Conservation (phyloP, 2,888 invertebrate species). For the Digitonthophagus gazella region DNA sequence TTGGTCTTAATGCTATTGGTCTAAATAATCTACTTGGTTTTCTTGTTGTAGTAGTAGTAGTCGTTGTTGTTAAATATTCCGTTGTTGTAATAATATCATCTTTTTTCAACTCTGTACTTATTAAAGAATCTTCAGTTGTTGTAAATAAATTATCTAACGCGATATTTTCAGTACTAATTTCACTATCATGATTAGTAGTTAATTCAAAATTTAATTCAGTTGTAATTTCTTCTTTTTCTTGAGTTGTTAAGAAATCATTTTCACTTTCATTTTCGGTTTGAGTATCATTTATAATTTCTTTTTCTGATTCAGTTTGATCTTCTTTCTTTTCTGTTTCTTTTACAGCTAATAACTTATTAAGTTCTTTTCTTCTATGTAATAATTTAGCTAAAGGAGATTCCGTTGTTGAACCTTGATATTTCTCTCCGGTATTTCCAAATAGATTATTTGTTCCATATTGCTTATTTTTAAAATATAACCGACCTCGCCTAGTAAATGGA, state of each 20-base stretch:
- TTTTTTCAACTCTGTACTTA: neutral
- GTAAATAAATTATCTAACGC: neutral
- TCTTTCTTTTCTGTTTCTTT: neutral
- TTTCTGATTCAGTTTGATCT: neutral
- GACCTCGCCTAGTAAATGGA: neutral
- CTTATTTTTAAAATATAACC: neutral
- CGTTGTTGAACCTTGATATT: constrained; percentile 7
- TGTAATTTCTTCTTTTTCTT: neutral
- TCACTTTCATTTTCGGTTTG: too few relatives aligned
- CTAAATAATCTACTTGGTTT: constrained; percentile 43
- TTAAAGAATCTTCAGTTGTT: neutral
- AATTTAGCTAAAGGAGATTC: constrained; percentile 23
- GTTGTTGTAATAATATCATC: constrained; percentile 11
- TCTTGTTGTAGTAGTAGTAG: constrained; percentile 34
- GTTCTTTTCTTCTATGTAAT: constrained; percentile 17
- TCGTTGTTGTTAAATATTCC: constrained; percentile 20
- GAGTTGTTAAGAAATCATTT: neutral
- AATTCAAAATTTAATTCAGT: constrained; percentile 3
- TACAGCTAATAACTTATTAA: neutral
- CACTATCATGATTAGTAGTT: neutral
- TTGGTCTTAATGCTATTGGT: constrained; percentile 48
- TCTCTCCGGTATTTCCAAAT: neutral
- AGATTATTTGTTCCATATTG: neutral
- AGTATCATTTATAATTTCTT: too few relatives aligned
- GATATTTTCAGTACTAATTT: constrained; percentile 8